phyloP scores from a whole-genome alignment of 2,113 vertebrate species.

The Antidorcas marsupialis region DNA sequence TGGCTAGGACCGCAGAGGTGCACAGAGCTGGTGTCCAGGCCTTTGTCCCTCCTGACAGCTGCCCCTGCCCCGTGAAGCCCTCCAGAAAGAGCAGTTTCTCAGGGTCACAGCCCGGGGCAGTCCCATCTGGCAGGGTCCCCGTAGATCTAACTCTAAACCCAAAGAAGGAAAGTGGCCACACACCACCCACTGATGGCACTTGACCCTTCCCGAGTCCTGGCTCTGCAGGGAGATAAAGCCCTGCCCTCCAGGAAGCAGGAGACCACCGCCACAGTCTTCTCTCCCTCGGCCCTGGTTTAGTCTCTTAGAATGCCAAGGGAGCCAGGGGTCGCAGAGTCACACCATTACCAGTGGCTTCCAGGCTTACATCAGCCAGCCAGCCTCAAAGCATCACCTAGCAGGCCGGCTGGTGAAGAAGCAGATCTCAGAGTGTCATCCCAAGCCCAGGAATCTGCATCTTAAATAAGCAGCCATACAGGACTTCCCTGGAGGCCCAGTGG shows the following conservation, averaged over 20 bases:
- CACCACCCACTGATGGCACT: fast-evolving
- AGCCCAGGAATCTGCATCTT: background rate
- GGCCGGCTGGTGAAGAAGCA: background rate
- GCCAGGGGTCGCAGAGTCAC: background rate
- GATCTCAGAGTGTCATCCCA: background rate
- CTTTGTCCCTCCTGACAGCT: background rate
- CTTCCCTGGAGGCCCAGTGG: background rate
- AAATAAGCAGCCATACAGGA: background rate
- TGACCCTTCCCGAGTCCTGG: background rate
- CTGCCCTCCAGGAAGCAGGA: background rate
- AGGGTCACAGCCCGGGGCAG: background rate
- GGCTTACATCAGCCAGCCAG: fast-evolving
- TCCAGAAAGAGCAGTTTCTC: background rate
- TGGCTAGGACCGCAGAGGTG: background rate
- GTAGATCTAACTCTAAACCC: background rate
- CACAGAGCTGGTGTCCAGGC: background rate
- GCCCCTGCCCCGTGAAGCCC: background rate
- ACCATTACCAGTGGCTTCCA: background rate
- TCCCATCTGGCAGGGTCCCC: background rate
- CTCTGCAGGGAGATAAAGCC: background rate
- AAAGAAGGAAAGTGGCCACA: background rate
- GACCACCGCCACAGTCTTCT: background rate
- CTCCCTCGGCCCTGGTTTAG: background rate
- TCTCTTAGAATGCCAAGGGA: background rate
- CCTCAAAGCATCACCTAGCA: background rate